These are phyloP conservation scores for Hemithea aestivaria DNA, from an alignment of 2,888 invertebrate genomes.

Conservation along the genomic window DNA sequence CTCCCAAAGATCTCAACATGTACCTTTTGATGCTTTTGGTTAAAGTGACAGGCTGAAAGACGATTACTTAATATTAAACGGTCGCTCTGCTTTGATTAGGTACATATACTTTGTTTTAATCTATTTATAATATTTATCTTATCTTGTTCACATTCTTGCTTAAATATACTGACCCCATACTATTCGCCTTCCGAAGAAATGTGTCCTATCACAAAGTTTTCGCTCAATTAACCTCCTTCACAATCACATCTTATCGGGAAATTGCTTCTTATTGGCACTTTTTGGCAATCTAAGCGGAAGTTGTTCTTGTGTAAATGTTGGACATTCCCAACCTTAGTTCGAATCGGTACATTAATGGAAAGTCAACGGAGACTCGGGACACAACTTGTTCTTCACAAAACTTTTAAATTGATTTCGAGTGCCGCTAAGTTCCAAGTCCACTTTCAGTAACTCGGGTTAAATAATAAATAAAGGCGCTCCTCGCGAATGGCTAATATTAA, in stretches of 20 bases:
- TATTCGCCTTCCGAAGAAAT: too few relatives aligned
- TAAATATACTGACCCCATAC: too few relatives aligned
- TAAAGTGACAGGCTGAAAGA: too few relatives aligned
- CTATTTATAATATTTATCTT: too few relatives aligned
- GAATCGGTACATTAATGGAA: slow-evolving; percentile 34
- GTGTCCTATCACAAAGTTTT: slow-evolving; percentile 9
- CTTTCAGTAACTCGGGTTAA: slow-evolving; percentile 41
- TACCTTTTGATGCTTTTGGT: too few relatives aligned
- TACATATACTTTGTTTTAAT: too few relatives aligned
- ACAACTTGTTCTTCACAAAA: slow-evolving; percentile 41
- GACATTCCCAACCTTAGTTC: slow-evolving; percentile 26
- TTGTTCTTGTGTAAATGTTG: slow-evolving; percentile 22
- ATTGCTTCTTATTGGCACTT: slow-evolving; percentile 18
- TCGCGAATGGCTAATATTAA: slow-evolving; percentile 27
- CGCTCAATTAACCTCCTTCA: slow-evolving; percentile 10
- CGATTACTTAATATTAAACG: too few relatives aligned
- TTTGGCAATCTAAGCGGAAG: slow-evolving; percentile 21
- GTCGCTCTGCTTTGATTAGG: too few relatives aligned
- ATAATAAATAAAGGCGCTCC: slow-evolving; percentile 43
- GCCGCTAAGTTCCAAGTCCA: slow-evolving; percentile 36
- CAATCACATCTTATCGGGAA: slow-evolving; percentile 17
- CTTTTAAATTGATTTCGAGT: slow-evolving; percentile 61
- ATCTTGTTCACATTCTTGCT: too few relatives aligned
- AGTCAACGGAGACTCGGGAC: slow-evolving; percentile 27
- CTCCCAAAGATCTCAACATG: too few relatives aligned